Evolutionary conservation across 2,113 vertebrate species (phyloP).

Genomic region (Xerus inauris): DNA sequence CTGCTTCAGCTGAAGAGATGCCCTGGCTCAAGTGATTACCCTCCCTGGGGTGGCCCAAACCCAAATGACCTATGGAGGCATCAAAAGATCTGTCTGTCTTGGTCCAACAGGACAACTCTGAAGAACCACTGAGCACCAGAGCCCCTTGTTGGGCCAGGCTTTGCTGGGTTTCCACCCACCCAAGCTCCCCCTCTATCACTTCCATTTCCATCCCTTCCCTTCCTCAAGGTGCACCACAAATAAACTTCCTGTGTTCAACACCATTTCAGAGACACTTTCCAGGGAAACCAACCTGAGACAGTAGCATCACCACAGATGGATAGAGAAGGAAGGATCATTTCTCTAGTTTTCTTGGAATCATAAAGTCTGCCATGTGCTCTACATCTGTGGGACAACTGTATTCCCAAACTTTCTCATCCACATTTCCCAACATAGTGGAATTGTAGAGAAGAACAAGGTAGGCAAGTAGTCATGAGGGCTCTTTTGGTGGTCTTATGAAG

Average conservation of each 20-base stretch:
- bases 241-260: background rate
- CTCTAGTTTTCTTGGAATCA: background rate
- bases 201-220: background rate
- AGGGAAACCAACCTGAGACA: background rate
- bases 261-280: background rate
- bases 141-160: background rate
- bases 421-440: background rate
- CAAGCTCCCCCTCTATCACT: background rate
- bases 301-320: background rate
- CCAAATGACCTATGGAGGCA: rapidly evolving
- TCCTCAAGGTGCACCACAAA: background rate
- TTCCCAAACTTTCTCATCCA: background rate
- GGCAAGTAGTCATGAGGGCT: background rate
- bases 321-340: background rate
- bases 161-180: background rate
- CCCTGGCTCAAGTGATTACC: no score
- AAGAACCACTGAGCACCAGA: background rate
- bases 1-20: no score
- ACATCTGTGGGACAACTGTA: background rate
- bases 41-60: no score
- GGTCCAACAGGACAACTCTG: background rate
- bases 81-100: background rate
- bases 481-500: background rate
- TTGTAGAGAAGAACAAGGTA: rapidly evolving
- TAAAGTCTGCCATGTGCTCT: background rate